These are phyloP conservation scores for Chaetodon auriga DNA, from an alignment of 2,113 vertebrate species.

Conservation along the genomic window DNA sequence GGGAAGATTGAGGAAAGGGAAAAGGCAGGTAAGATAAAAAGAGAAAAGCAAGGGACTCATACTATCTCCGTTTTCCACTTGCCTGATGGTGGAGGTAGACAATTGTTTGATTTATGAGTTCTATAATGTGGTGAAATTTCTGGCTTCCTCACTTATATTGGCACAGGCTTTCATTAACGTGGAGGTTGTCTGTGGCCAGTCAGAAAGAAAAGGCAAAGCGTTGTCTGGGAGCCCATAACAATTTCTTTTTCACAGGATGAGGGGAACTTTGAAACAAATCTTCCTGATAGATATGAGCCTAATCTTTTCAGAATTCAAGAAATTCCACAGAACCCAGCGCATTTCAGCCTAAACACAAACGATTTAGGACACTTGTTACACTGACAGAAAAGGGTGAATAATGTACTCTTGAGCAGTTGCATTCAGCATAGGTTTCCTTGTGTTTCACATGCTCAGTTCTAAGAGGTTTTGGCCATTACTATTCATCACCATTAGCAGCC, in stretches of 20 bases:
- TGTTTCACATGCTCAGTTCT: conserved; percentile 47
- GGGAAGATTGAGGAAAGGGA: conserved; percentile 27
- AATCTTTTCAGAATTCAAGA: conserved; percentile 7
- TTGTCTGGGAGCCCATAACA: not conserved
- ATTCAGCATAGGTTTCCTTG: conserved; percentile 39
- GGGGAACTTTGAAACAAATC: conserved; percentile 37
- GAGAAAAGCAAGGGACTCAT: not conserved
- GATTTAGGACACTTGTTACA: conserved; percentile 18
- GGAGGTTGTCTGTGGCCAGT: conserved; percentile 31
- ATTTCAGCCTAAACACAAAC: not conserved
- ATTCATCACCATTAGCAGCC: conserved; percentile 61
- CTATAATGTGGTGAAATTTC: conserved; percentile 56
- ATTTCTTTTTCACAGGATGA: not conserved
- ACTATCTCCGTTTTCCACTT: conserved; percentile 51
- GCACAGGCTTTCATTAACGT: conserved; percentile 57
- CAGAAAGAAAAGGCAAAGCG: conserved; percentile 30
- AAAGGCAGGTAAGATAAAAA: conserved; percentile 32
- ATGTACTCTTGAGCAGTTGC: conserved; percentile 29
- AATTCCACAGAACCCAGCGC: not conserved
- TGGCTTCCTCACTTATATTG: conserved; percentile 36
- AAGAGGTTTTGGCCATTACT: conserved; percentile 42
- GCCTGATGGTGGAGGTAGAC: conserved; percentile 42
- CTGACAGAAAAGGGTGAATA: conserved; percentile 6
- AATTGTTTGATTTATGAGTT: conserved; percentile 67
- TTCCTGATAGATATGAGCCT: not conserved